Evolutionary conservation across 2,888 invertebrate genomes (phyloP), one percentile per base, ranked within the genome.

Genomic region (Dione vanillae): DNA sequence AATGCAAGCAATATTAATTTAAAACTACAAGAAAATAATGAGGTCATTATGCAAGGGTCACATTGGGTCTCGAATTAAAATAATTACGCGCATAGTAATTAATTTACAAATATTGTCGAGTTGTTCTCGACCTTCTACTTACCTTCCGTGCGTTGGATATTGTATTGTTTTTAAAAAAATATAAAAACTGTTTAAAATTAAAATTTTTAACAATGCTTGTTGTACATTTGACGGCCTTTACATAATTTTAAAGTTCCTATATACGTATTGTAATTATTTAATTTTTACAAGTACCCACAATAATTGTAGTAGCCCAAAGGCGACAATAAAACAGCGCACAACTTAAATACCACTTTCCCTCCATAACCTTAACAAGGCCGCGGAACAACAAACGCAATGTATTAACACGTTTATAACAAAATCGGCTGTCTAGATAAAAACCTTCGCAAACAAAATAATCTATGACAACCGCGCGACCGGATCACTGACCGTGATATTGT

Each of bases 291-390:
- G 47, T 64, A 64, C 68, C 62, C 68, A 45, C 68, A 35, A 27
- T 45, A n/a, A 37, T 52, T 19, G 37, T 43, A 54, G 20, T 40
- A 49, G 37, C 9, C 45, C 35, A 19, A 14, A 54, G 16, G 9
- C 62, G 71, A 65, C 59, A 51, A 47, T 47, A 65, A 79, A 80
- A 74, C 72, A 74, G 75, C 56, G 45, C 37, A 54, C 27, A 71
- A 65, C 74, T 78, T 79, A 82, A 85, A 84, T 82, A 80, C 80
- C 77, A 82, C 81, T 85, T 83, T 83, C 81, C 76, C 78, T 75
- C 76, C 73, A 77, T 78, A 77, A 77, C 73, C 71, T 68, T 75
- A 83, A 80, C 75, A 80, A 83, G 82, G 83, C 78, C 79, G 79
- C 65, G 73, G 65, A 79, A 81, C 79, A 74, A 76, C 75, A 75